phyloP scores from a whole-genome alignment of 2,113 vertebrate genomes.

The Oriolus oriolus region DNA sequence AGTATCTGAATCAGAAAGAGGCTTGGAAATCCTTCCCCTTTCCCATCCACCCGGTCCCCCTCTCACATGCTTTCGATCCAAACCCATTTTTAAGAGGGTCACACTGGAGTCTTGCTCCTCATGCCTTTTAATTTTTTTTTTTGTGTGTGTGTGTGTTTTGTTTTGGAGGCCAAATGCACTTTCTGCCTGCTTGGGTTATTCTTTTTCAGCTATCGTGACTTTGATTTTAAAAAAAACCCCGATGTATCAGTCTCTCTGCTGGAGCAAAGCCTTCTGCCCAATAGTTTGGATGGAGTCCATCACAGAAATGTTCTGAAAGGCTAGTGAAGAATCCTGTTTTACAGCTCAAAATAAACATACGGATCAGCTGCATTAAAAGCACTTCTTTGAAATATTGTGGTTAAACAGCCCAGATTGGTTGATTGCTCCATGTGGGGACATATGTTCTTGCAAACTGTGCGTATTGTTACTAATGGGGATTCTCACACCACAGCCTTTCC shows the following conservation, averaged over 20 bases:
- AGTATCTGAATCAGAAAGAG: neutral
- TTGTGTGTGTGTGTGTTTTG: neutral
- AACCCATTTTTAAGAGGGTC: neutral
- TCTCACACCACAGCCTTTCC: slow-evolving; percentile 47
- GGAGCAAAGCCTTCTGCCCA: neutral
- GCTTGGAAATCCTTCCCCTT: neutral
- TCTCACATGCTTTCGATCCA: neutral
- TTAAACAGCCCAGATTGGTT: slow-evolving; percentile 60
- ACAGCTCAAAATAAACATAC: slow-evolving; percentile 38
- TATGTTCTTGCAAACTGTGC: slow-evolving; percentile 57
- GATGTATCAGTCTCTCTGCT: neutral
- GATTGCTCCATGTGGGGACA: slow-evolving; percentile 51
- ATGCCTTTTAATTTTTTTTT: neutral
- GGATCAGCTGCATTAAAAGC: slow-evolving; percentile 50
- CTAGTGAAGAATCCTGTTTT: neutral
- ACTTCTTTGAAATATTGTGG: slow-evolving; percentile 48
- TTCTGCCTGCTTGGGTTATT: neutral
- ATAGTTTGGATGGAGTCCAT: neutral
- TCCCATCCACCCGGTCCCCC: neutral
- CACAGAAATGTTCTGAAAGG: neutral
- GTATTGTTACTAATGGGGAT: slow-evolving; percentile 61
- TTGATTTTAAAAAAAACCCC: neutral
- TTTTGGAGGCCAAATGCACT: neutral
- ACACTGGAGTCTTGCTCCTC: neutral
- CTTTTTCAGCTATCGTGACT: neutral